phyloP scores from a whole-genome alignment of 2,113 vertebrate genomes.

The Actinemys pallida region DNA sequence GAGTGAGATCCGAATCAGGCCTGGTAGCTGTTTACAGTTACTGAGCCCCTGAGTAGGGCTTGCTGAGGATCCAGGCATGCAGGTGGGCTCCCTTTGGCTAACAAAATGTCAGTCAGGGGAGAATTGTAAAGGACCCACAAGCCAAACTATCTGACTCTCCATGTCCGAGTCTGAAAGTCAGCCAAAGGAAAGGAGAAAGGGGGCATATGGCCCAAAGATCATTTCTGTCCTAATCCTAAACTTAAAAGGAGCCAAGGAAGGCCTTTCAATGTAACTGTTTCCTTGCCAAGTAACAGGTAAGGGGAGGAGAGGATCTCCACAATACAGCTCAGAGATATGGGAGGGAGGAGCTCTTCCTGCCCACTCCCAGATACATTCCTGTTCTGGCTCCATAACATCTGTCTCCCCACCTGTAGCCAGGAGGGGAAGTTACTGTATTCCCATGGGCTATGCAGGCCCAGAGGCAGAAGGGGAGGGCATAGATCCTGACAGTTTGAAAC shows the following conservation, averaged over 20 bases:
- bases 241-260: not conserved
- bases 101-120: not conserved
- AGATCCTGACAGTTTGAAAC: not conserved
- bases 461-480: not conserved
- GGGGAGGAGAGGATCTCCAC: not conserved
- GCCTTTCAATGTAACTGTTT: not conserved
- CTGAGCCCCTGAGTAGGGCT: accelerated
- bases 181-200: not conserved
- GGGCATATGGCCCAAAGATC: not conserved
- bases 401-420: not conserved
- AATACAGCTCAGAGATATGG: not conserved
- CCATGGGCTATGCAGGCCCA: accelerated
- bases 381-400: not conserved
- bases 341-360: not conserved
- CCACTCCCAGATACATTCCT: not conserved
- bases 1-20: accelerated
- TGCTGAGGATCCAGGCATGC: not conserved
- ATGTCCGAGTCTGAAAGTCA: accelerated
- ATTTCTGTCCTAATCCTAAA: not conserved
- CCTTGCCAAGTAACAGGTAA: accelerated
- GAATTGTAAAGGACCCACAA: not conserved
- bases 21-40: not conserved
- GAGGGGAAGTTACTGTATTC: not conserved
- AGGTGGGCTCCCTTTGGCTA: accelerated
- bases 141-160: not conserved